Evolutionary conservation across 1,140 invertebrate species (phyloP), one percentile per base, ranked within the genome.

Genomic region (Calycopis cecrops): DNA sequence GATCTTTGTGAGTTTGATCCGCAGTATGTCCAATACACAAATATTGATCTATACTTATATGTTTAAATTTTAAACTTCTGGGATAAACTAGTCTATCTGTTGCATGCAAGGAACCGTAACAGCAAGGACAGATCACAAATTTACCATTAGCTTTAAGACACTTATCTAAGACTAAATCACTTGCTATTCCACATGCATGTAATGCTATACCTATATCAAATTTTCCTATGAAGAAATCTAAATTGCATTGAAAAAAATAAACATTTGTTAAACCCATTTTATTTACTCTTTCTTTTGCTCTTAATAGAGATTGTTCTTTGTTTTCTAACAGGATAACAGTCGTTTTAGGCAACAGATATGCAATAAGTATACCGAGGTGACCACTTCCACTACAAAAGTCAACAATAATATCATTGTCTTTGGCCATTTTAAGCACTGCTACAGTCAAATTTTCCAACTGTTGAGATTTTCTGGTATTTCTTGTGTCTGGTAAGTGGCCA

Each of bases 381-480:
- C 97, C 97, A 65, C 95, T 94, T 3, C 97, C 97, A 69, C 94
- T 95, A 85, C 97, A 99, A 85, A 98, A 99, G 79, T 99, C 97
- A 2, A 98, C 95, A 63, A 99, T 96, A 11, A 90, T 85, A 64
- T 91, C 85, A 0, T 85, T 87, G 9, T 85, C 65, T 53, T 88
- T 88, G 0, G 91, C 93, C 44, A 97, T 79, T 47, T 91, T 90
- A 1, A 94, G 73, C 0, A 96, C 93, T 16, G 95, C 93, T 71
- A 92, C 92, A n/a, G 92, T 92, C 59, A 99, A 86, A 76, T 96
- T 98, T 82, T 97, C 93, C 18, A 99, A 74, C 77, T 99, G 97
- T 62, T 97, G 91, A 47, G 92, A 93, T 88, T 99, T 99, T 56
- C 95, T 89, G 18, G 90, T 73, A 3, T 93, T 84, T 47, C 97